phyloP scores from a whole-genome alignment of 1,140 invertebrate genomes.

The Heterodera schachtii region DNA sequence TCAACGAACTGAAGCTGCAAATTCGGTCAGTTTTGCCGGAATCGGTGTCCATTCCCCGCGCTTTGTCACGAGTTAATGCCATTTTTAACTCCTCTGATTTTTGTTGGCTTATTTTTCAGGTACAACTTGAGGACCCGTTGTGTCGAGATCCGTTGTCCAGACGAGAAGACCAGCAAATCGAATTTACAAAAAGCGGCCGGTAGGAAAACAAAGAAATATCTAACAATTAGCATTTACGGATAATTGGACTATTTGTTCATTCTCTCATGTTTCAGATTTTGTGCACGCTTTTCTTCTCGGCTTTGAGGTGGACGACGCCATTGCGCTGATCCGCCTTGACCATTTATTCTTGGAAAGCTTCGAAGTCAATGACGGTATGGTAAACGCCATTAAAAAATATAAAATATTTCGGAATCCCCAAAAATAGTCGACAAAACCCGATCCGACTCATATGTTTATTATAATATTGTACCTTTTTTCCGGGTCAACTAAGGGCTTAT shows the following conservation, averaged over 20 bases:
- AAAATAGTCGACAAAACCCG: no score
- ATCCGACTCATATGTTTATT: no score
- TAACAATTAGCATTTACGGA: background rate
- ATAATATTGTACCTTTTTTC: no score
- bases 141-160: conserved; percentile 77
- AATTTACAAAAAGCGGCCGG: conserved; percentile 89
- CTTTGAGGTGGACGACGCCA: conserved; percentile 94
- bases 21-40: conserved; percentile 71
- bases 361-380: conserved; percentile 84
- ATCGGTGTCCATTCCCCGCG: background rate
- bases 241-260: background rate
- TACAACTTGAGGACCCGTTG: conserved; percentile 89
- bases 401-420: no score
- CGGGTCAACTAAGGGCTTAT: no score
- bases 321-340: conserved; percentile 90
- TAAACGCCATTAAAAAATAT: background rate
- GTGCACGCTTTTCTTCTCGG: conserved; percentile 92
- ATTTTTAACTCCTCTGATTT: background rate
- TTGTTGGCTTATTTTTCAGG: conserved; percentile 43
- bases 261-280: conserved; percentile 75
- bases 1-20: conserved; percentile 90
- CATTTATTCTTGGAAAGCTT: conserved; percentile 96
- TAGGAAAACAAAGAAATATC: background rate
- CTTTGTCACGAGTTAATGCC: background rate
- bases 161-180: conserved; percentile 73